Evolutionary conservation across 2,888 invertebrate species (phyloP).

Genomic region (Bursaphelenchus okinawaensis): DNA sequence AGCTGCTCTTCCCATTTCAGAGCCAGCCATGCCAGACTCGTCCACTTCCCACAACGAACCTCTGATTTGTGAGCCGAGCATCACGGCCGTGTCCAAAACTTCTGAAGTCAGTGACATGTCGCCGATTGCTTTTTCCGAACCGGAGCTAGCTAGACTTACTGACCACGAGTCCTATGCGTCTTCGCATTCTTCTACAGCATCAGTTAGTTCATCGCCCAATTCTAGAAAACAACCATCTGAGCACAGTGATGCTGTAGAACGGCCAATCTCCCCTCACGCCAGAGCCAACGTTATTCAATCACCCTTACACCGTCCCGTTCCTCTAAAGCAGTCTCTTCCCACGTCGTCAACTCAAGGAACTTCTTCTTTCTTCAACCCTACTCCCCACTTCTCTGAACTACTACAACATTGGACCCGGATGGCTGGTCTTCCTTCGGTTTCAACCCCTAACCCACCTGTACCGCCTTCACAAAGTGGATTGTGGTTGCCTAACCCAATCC

Average conservation of each 20-base stretch:
- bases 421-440: conserved; percentile 1
- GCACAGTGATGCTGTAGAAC: neutral
- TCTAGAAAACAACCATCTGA: conserved; percentile 3
- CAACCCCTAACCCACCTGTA: conserved; percentile 16
- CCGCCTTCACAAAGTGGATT: conserved; percentile 22
- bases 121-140: conserved; percentile 26
- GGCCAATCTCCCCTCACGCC: neutral
- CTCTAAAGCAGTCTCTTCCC: conserved; percentile 27
- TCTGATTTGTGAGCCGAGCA: neutral
- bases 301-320: conserved; percentile 48
- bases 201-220: conserved; percentile 1
- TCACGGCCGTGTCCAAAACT: neutral
- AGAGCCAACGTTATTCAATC: conserved; percentile 51
- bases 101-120: conserved; percentile 8
- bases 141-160: conserved; percentile 17
- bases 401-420: conserved; percentile 22
- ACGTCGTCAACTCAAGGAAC: conserved; percentile 5
- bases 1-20: conserved; percentile 5
- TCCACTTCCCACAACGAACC: neutral
- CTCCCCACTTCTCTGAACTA: conserved; percentile 13
- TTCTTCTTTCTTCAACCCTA: neutral
- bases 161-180: conserved; percentile 13
- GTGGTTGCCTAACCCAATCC: conserved; percentile 40
- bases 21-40: conserved; percentile 16
- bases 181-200: conserved; percentile 9